Evolutionary conservation across 2,797 vertebrate species (phyloP).

Genomic region (Basileuterus tristriatus): DNA sequence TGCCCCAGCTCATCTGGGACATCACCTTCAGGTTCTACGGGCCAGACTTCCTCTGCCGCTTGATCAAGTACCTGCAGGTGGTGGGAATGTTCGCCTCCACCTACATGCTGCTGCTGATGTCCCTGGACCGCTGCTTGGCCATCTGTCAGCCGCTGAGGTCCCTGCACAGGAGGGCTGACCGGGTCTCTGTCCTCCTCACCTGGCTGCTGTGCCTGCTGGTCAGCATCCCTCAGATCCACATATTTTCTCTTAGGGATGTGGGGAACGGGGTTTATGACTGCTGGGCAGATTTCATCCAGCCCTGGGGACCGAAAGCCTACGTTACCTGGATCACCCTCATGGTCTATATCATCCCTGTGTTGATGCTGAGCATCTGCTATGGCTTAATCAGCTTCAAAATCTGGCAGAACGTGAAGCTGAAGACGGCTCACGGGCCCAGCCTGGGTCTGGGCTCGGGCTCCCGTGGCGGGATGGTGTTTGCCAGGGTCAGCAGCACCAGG

Average conservation of each 20-base stretch:
- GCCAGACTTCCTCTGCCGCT: conserved; percentile 90
- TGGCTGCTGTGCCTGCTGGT: conserved; percentile 93
- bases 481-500: conserved; percentile 92
- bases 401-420: conserved; percentile 95
- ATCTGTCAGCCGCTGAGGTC: conserved; percentile 92
- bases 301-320: conserved; percentile 95
- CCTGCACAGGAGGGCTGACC: conserved; percentile 85
- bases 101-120: conserved; percentile 97
- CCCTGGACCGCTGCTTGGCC: conserved; percentile 93
- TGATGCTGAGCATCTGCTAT: conserved; percentile 90
- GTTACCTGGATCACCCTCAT: conserved; percentile 95
- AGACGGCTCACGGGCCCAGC: conserved; percentile 78
- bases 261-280: conserved; percentile 91
- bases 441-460: conserved; percentile 56
- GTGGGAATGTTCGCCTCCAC: conserved; percentile 99
- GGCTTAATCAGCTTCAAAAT: conserved; percentile 96
- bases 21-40: conserved; percentile 98
- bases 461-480: conserved; percentile 69
- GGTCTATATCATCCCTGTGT: conserved; percentile 91
- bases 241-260: conserved; percentile 90
- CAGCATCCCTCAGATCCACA: conserved; percentile 92
- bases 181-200: conserved; percentile 85
- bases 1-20: conserved; percentile 98
- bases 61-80: conserved; percentile 95
- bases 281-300: conserved; percentile 92